Conservation (phyloP, 2,888 invertebrate species). For the Slavum lentiscoides region DNA sequence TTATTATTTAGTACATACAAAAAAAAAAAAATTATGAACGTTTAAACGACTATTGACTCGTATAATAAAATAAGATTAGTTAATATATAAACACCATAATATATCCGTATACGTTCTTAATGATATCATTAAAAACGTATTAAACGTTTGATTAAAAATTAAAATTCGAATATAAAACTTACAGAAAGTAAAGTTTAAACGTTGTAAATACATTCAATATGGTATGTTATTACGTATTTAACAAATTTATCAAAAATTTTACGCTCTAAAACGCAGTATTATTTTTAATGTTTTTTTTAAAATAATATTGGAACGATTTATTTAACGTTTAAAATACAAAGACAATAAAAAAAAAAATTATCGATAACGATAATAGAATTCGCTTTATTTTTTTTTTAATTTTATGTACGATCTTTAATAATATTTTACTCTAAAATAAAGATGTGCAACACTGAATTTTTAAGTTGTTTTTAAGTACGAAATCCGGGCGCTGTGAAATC, state of each 20-base stretch:
- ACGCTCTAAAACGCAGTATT: not conserved
- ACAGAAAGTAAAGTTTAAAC: not conserved
- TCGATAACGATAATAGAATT: not conserved
- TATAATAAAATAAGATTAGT: too few species aligned
- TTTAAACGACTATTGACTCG: too few species aligned
- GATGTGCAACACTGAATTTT: not conserved
- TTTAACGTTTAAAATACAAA: not conserved
- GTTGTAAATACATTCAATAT: constrained; percentile 36
- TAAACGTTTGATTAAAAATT: too few species aligned
- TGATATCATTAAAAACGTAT: too few species aligned
- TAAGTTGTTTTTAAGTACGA: not conserved
- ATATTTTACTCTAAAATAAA: not conserved
- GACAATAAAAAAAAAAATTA: not conserved
- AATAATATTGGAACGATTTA: not conserved
- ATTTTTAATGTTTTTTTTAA: not conserved
- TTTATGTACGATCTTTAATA: not conserved
- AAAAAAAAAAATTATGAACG: too few species aligned
- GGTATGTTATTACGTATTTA: constrained; percentile 29
- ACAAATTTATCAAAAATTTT: not conserved
- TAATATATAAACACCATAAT: too few species aligned
- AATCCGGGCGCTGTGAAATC: not conserved
- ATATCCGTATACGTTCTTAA: too few species aligned
- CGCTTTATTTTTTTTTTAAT: not conserved
- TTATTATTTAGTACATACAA: too few species aligned
- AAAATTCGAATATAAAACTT: too few species aligned